Base-by-base conservation (phyloP, 2,113 vertebrate genomes). In the Leucosticte australis region DNA sequence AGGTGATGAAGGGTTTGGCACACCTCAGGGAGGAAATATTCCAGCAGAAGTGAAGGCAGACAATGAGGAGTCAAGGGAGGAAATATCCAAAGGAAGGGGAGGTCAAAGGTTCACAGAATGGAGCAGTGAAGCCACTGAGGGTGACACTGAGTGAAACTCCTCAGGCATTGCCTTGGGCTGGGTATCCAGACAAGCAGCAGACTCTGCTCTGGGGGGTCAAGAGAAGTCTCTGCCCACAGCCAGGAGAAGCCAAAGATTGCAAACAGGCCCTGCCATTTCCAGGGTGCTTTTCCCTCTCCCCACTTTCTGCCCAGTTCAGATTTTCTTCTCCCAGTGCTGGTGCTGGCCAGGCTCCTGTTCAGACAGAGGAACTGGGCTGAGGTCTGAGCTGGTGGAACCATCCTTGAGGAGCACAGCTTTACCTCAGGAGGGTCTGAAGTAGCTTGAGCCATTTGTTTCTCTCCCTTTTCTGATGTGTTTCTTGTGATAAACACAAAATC, bases 1-100 rank as follows among this genome's bases (percentile, higher is more conserved):
- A 89, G 80, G 83, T 90, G 94, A 86, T 94, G 92, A 63, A 78
- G 73, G 88, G 68, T 81, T 96, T 94, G 96, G 89, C 89, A 83
- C 88, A 93, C 86, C 94, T 93, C 56, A 9, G 89, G 91, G 76
- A 80, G 94, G 89, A 95, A 93, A 60, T 89, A 88, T 27, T 92
- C 67, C 71, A 87, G 86, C 76, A 83, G 52, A 63, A 97, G 52
- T 13, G 49, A 64, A 94, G 68, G 68, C 52, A 95, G 76, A 37
- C 35, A 39, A 20, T 39, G 26, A 81, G 76, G 47, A 77, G 83
- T 56, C 7, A 4, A 78, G 79, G 78, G 63, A 95, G 77, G 91
- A 92, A 96, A 60, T 81, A 90, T 5, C 89, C 89, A 67, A 82
- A 93, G 89, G 89, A 86, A 83, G 42, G 52, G 71, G 90, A 94